Conservation (phyloP, 2,888 invertebrate species). For the Bimastos eiseni region DNA sequence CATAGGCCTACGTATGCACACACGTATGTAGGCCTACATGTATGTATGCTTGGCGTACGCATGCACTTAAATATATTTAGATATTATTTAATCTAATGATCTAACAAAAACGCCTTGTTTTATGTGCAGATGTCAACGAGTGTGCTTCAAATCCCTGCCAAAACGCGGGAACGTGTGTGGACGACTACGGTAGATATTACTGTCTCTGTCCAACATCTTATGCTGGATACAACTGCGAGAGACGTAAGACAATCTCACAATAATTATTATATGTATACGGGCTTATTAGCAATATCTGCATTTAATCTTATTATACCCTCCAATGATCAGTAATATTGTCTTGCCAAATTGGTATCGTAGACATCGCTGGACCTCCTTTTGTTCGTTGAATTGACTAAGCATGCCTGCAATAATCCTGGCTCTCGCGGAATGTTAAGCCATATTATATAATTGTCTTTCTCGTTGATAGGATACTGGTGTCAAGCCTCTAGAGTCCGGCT, state of each 20-base stretch:
- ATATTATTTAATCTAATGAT: too few relatives aligned
- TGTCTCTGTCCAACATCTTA: slow-evolving; percentile 50
- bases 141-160: slow-evolving; percentile 52
- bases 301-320: not conserved
- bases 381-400: too few relatives aligned
- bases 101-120: not conserved
- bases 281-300: not conserved
- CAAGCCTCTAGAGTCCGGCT: too few relatives aligned
- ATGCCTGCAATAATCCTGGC: too few relatives aligned
- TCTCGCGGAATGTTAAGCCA: too few relatives aligned
- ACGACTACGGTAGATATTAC: slow-evolving; percentile 48
- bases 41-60: too few relatives aligned
- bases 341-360: not conserved
- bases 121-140: slow-evolving; percentile 49
- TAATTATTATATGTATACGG: not conserved
- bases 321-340: not conserved
- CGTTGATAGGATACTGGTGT: too few relatives aligned
- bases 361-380: too few relatives aligned
- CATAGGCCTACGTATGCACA: too few relatives aligned
- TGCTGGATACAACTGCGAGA: slow-evolving; percentile 53
- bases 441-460: too few relatives aligned
- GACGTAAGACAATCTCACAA: slow-evolving; percentile 34
- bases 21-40: too few relatives aligned
- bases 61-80: too few relatives aligned
- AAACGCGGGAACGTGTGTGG: slow-evolving; percentile 51